phyloP scores from a whole-genome alignment of 2,797 vertebrate species.

The Lemur catta region DNA sequence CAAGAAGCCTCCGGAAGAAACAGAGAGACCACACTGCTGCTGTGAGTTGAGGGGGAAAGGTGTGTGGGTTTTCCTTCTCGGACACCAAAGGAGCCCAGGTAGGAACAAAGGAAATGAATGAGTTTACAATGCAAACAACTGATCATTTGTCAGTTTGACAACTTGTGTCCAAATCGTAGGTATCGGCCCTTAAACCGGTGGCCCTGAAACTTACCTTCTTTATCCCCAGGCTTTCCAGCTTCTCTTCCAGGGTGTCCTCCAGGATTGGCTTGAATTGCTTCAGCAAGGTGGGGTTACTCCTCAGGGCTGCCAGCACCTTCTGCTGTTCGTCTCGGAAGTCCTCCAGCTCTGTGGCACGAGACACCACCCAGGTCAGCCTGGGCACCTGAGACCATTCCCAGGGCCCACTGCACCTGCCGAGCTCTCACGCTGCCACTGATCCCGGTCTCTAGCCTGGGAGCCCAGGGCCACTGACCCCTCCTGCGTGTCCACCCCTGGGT shows the following conservation, averaged over 20 bases:
- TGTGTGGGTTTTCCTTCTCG: not conserved
- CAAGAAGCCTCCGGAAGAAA: not conserved
- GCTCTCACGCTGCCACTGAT: not conserved
- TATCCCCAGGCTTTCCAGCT: conserved; percentile 81
- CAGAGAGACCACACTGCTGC: not conserved
- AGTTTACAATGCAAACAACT: not conserved
- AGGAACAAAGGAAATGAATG: not conserved
- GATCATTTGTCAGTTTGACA: not conserved
- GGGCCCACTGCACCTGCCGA: not conserved
- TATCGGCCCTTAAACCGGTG: accelerated
- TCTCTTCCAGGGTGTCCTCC: conserved; percentile 82
- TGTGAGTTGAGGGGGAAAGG: not conserved
- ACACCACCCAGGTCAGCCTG: not conserved
- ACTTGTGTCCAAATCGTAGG: not conserved
- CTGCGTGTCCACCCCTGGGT: not conserved
- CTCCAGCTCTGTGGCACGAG: conserved; percentile 57
- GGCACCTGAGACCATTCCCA: accelerated
- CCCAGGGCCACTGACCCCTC: not conserved
- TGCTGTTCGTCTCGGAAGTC: not conserved
- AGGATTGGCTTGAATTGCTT: conserved; percentile 76
- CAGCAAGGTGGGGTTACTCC: conserved; percentile 73
- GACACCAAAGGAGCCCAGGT: not conserved
- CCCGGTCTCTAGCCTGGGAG: not conserved
- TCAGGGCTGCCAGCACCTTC: conserved; percentile 67
- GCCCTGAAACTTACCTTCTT: conserved; percentile 65